phyloP scores from a whole-genome alignment of 1,140 invertebrate species.

The Caenorhabditis inopinata region DNA sequence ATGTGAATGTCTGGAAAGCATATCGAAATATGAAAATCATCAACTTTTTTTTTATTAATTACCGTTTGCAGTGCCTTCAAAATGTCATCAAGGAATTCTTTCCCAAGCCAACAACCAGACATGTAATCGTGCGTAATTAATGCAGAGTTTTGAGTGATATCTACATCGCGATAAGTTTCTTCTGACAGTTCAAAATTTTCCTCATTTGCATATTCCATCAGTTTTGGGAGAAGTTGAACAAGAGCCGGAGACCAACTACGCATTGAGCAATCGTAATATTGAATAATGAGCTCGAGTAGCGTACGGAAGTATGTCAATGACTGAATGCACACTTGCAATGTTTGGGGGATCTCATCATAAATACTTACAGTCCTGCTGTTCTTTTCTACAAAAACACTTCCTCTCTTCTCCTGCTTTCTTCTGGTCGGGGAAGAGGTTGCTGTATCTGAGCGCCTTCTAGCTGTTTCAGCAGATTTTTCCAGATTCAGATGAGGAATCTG shows the following conservation, averaged over 20 bases:
- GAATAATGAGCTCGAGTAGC: neutral
- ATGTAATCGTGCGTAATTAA: slow-evolving; percentile 3
- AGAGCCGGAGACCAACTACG: neutral
- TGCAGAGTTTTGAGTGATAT: slow-evolving; percentile 5
- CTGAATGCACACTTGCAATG: neutral
- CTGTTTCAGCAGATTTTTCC: neutral
- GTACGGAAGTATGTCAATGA: neutral
- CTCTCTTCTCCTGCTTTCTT: neutral
- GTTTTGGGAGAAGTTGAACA: neutral
- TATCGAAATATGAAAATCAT: neutral
- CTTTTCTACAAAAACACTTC: neutral
- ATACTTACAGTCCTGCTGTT: neutral
- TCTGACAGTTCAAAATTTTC: neutral
- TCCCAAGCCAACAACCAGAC: neutral
- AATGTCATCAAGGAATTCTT: neutral
- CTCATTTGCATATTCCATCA: slow-evolving; percentile 15
- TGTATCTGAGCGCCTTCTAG: neutral
- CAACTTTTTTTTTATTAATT: too few relatives aligned
- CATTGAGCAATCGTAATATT: neutral
- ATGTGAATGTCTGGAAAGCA: neutral
- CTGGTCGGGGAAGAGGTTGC: neutral
- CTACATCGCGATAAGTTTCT: slow-evolving; percentile 13
- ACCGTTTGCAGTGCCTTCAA: neutral
- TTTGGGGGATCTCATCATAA: neutral
- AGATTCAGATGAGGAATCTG: neutral